Base-by-base conservation (phyloP, 2,113 vertebrate species). In the Columba livia region DNA sequence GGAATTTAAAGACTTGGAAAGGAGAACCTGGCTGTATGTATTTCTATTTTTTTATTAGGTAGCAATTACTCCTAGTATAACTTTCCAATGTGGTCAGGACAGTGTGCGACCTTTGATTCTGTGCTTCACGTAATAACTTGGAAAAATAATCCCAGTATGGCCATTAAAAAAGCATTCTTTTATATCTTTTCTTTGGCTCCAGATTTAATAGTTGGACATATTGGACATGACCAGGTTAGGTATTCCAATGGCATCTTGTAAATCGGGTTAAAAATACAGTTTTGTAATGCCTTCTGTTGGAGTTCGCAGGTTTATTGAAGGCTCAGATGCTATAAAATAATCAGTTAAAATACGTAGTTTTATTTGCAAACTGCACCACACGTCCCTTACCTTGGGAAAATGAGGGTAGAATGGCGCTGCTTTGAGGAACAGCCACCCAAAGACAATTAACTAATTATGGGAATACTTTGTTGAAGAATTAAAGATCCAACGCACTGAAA, bases 1-100 rank as follows among this genome's bases (percentile, higher is more conserved):
- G 85, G 78, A 93, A 91, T 70, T 42, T 75, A 92, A 89, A 91
- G 72, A n/a, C 84, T 85, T 78, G 67, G 88, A 53, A 89, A 95
- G 75, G 79, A 95, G 62, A 25, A 65, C 36, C 74, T 70, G 57
- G 79, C 40, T 94, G 23, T 79, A 16, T 79, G 19, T 38, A 92
- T 91, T 87, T 64, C 61, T 95, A 38, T 44, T 31, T 26, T 62
- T 92, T 96, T 84, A 78, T 51, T 95, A 58, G 53, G 70, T 62
- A 91, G 53, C 53, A 83, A 66, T 93, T 87, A 89, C 58, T 72
- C 6, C 70, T 72, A 42, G 54, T n/a, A 24, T 50, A 86, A 51
- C 53, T 73, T 94, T 91, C 79, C 36, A 44, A 4, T 77, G 73
- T 89, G 48, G 70, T 82, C 75, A 53, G 75, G 93, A 83, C 57